phyloP scores from a whole-genome alignment of 2,113 vertebrate species.

The Crocuta crocuta region DNA sequence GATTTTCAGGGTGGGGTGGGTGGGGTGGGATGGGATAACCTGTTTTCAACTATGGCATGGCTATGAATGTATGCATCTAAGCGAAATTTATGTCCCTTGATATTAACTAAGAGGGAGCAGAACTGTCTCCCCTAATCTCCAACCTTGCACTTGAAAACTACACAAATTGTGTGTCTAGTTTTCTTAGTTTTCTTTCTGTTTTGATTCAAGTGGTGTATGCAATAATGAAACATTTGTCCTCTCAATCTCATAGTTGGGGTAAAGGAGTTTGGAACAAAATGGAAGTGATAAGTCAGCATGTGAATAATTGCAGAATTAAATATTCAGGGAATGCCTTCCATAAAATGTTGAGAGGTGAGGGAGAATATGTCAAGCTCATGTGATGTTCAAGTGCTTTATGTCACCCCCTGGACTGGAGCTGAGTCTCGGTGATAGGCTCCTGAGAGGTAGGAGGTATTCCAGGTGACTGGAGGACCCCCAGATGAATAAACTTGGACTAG shows the following conservation, averaged over 20 bases:
- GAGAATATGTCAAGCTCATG: neutral
- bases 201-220: neutral
- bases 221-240: neutral
- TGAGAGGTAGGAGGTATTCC: neutral
- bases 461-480: neutral
- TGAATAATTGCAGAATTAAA: neutral
- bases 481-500: neutral
- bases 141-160: neutral
- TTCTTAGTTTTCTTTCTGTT: neutral
- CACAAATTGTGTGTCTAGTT: neutral
- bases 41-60: neutral
- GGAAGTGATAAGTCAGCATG: neutral
- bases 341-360: neutral
- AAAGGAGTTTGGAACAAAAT: neutral
- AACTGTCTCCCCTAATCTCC: neutral
- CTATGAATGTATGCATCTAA: neutral
- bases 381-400: no score
- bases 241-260: neutral
- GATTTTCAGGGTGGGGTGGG: neutral
- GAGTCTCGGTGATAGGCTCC: neutral
- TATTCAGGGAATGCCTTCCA: neutral
- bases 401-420: neutral
- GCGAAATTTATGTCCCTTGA: neutral
- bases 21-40: neutral
- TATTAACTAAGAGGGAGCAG: neutral